Conservation (phyloP, 2,888 invertebrate species). For the Chymomyza fuscimana region DNA sequence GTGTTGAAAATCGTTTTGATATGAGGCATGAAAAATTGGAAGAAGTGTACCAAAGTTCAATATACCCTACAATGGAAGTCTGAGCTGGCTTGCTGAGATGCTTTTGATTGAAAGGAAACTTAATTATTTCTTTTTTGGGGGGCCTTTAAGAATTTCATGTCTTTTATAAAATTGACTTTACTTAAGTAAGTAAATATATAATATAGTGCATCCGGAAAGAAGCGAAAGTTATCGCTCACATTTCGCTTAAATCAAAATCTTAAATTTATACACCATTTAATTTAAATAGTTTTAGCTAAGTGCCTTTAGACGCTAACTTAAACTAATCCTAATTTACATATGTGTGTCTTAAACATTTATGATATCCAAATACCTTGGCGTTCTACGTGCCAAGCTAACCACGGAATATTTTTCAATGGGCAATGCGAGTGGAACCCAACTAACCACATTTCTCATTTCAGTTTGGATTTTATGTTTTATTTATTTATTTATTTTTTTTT, state of each 20-base stretch:
- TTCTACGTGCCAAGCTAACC: slow-evolving; percentile 15
- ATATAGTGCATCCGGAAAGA: not conserved
- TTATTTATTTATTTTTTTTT: too few species aligned
- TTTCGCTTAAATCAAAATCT: not conserved
- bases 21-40: not conserved
- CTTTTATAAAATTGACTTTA: not conserved
- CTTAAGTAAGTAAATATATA: not conserved
- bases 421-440: slow-evolving; percentile 16
- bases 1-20: not conserved
- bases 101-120: not conserved
- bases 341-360: slow-evolving; percentile 29
- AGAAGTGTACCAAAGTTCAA: not conserved
- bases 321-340: slow-evolving; percentile 35
- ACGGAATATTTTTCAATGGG: slow-evolving; percentile 7
- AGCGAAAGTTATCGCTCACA: not conserved
- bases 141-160: too few species aligned
- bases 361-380: not conserved
- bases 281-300: not conserved
- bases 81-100: not conserved
- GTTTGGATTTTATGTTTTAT: slow-evolving; percentile 25
- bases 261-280: not conserved
- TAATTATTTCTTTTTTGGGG: not conserved
- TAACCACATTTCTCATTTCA: slow-evolving; percentile 68
- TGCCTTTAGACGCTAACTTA: not conserved
- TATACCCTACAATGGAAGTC: not conserved